Conservation (phyloP, 1,140 invertebrate genomes). For the Drosophila sulfurigaster region DNA sequence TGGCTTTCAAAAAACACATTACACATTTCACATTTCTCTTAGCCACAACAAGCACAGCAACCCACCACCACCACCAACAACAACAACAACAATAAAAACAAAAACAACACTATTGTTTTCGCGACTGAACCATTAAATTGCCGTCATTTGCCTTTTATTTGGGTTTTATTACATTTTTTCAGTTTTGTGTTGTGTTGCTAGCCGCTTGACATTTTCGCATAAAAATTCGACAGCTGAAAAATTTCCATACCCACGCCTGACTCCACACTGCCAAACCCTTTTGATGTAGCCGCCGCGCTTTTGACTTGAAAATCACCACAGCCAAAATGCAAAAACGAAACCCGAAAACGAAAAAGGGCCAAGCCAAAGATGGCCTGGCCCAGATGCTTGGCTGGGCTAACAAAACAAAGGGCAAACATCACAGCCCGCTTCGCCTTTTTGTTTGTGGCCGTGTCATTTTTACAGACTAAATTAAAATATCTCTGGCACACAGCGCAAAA, state of each 20-base stretch:
- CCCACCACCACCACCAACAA: slow-evolving; percentile 12
- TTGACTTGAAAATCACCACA: slow-evolving; percentile 76
- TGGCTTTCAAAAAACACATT: slow-evolving; percentile 76
- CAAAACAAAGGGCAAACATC: slow-evolving; percentile 72
- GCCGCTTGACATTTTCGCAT: slow-evolving; percentile 76
- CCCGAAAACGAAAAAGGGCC: slow-evolving; percentile 19
- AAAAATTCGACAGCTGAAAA: slow-evolving; percentile 80
- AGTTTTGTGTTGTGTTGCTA: slow-evolving; percentile 20
- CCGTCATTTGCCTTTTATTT: slow-evolving; percentile 80
- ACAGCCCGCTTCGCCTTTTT: slow-evolving; percentile 41
- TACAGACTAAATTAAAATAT: slow-evolving; percentile 82
- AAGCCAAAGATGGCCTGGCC: slow-evolving; percentile 29
- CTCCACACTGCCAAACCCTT: slow-evolving; percentile 66
- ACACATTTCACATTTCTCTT: slow-evolving; percentile 61
- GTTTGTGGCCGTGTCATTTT: slow-evolving; percentile 81
- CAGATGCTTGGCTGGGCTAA: slow-evolving; percentile 48
- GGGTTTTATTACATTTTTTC: slow-evolving; percentile 65
- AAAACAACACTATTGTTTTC: slow-evolving; percentile 64
- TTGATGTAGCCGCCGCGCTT: slow-evolving; percentile 77
- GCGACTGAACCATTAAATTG: slow-evolving; percentile 79
- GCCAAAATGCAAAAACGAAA: slow-evolving; percentile 43
- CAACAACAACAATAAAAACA: slow-evolving; percentile 29
- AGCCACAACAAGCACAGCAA: slow-evolving; percentile 45
- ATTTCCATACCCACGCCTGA: slow-evolving; percentile 69
- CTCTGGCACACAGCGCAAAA: slow-evolving; percentile 65